Evolutionary conservation across 2,888 invertebrate genomes (phyloP).

Genomic region (Leptopterna dolabrata): DNA sequence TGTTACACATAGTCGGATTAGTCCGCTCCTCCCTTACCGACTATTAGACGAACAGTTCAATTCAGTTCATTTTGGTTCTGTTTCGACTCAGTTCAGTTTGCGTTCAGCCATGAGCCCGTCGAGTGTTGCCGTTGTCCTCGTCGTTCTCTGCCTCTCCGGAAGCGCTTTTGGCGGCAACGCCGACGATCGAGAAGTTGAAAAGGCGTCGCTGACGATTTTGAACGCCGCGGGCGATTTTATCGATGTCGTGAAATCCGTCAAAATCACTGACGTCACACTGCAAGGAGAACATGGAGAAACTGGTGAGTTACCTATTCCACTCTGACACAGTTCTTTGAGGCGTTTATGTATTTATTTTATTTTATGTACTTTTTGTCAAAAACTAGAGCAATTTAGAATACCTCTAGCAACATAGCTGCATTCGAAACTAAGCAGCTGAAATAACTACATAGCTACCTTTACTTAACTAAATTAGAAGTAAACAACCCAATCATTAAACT

Average conservation of each 20-base stretch:
- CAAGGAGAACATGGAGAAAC: constrained; percentile 14
- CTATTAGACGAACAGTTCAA: background rate
- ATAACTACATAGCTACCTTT: too few relatives aligned
- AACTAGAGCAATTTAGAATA: too few relatives aligned
- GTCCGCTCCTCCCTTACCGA: background rate
- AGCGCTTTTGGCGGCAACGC: background rate
- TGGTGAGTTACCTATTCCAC: background rate
- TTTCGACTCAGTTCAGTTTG: background rate
- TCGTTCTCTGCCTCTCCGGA: background rate
- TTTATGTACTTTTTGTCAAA: too few relatives aligned
- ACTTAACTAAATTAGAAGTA: too few relatives aligned
- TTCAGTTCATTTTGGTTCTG: background rate
- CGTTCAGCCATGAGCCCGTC: background rate
- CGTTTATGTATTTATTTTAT: too few relatives aligned
- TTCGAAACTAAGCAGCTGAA: too few relatives aligned
- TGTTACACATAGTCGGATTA: background rate
- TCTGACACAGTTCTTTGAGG: too few relatives aligned
- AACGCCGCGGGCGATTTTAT: constrained; percentile 48
- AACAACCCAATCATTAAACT: too few relatives aligned
- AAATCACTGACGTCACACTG: constrained; percentile 17
- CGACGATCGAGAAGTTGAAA: constrained; percentile 30
- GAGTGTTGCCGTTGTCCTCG: background rate
- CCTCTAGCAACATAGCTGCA: too few relatives aligned
- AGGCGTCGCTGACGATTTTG: constrained; percentile 14
- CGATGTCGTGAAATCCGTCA: constrained; percentile 41